Base-by-base conservation (phyloP, 2,888 invertebrate genomes). In the Chesias legatella region DNA sequence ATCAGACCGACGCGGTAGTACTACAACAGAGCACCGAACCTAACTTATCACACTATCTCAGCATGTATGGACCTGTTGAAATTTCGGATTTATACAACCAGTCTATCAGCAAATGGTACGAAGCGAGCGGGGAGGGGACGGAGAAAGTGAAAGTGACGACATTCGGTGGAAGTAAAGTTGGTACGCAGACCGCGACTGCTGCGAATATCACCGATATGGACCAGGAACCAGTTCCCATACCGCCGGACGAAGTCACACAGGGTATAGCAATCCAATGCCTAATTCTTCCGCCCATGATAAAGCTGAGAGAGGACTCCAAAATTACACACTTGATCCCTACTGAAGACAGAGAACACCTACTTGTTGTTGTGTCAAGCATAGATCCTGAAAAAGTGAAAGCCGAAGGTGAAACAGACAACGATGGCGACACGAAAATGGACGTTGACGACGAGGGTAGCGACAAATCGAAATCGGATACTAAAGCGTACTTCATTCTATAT, bases 311-410 rank as follows among this genome's bases (percentile, higher is more conserved):
- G 26, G 85, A 90, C 57, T 74, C 91, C 29, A 88, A 80, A 58
- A 86, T 93, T 8, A 89, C 90, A 0, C 91, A 92, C 57, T 89
- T 95, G 27, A 64, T 93, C 42, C 92, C 94, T 0, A 93, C 93
- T 0, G 90, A 91, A 48, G 93, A 94, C 64, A 92, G 92, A 48
- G 89, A 90, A 46, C 92, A 93, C 67, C 63, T 95, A 37, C 73
- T 95, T 29, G 91, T 93, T 0, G 89, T 91, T 1, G 70, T 92
- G 33, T 85, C 85, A 1, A 73, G 69, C 43, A 72, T 88, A 9
- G 76, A 80, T 9, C 78, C 75, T 0, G 74, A 73, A 0, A 75
- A 72, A 42, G 48, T 75, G 0, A 82, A 78, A 50, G 47, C 55
- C 1, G 75, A 76, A 23, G 74, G 73, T 21, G 75, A 77, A n/a